phyloP scores from a whole-genome alignment of 2,797 vertebrate species.

The Syncerus caffer region DNA sequence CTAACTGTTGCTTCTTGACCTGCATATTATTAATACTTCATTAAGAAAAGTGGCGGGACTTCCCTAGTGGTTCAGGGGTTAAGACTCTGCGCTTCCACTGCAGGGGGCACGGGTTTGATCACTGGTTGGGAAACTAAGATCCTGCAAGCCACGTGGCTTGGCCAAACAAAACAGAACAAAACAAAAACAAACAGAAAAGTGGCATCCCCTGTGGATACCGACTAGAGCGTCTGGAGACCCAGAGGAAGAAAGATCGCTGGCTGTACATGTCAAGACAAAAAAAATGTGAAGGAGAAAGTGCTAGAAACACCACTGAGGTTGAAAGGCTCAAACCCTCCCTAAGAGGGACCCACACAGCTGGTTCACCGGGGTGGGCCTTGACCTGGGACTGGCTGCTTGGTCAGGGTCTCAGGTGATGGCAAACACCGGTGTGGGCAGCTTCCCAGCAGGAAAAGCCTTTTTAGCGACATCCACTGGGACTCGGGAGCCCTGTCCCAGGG shows the following conservation, averaged over 20 bases:
- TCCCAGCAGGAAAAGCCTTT: neutral
- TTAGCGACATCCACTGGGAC: accelerated
- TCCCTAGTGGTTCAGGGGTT: neutral
- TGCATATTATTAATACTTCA: neutral
- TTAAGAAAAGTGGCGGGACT: neutral
- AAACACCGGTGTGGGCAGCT: neutral
- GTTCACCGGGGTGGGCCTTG: accelerated
- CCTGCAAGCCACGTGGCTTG: neutral
- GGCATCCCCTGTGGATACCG: neutral
- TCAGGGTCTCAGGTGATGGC: neutral
- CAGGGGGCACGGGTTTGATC: neutral
- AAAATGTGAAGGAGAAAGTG: neutral
- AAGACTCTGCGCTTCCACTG: neutral
- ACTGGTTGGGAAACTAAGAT: neutral
- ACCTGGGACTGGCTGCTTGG: neutral
- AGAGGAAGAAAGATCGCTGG: neutral
- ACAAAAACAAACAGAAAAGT: neutral
- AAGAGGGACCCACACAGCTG: accelerated
- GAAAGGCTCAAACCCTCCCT: neutral
- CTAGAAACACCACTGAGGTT: neutral
- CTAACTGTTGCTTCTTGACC: no score
- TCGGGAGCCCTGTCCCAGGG: neutral
- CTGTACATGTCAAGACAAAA: neutral
- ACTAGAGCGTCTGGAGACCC: neutral
- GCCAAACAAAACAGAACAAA: neutral